A percentile compares a stretch with the other conserved stretches of the same genome.
Conservation (phyloP, 2,888 invertebrate species). For the Zaprionus bogoriensis region DNA sequence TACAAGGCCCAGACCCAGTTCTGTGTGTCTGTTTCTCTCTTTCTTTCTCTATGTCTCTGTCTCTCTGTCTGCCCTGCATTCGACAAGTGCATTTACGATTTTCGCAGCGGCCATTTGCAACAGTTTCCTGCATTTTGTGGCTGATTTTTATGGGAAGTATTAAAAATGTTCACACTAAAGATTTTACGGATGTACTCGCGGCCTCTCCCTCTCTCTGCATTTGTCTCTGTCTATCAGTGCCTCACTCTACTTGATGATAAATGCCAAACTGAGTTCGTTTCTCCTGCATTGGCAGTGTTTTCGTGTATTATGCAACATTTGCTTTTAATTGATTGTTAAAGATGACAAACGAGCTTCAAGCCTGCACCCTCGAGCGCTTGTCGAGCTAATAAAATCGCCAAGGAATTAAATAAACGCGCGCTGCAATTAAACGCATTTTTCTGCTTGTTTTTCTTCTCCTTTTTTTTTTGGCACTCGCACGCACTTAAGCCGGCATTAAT, state of each 20-base stretch:
- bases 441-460: neutral
- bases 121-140: constrained; percentile 30
- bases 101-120: constrained; percentile 27
- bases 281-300: constrained; percentile 28
- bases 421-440: constrained; percentile 58
- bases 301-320: constrained; percentile 76
- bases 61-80: neutral
- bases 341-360: constrained; percentile 66
- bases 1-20: neutral
- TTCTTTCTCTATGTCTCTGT: neutral
- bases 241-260: constrained; percentile 39
- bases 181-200: neutral
- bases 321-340: constrained; percentile 77
- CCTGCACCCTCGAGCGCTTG: constrained; percentile 51
- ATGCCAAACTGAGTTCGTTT: constrained; percentile 44
- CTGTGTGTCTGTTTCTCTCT: neutral
- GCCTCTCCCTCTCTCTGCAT: neutral
- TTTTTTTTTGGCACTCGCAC: constrained; percentile 13
- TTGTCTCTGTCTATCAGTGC: neutral
- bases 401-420: constrained; percentile 54
- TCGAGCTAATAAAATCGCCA: constrained; percentile 67
- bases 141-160: constrained; percentile 48
- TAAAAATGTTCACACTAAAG: constrained; percentile 25
- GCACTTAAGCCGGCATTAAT: constrained; percentile 71
- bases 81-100: constrained; percentile 26